Evolutionary conservation across 2,113 vertebrate genomes (phyloP).

Genomic region (Petromus typicus): DNA sequence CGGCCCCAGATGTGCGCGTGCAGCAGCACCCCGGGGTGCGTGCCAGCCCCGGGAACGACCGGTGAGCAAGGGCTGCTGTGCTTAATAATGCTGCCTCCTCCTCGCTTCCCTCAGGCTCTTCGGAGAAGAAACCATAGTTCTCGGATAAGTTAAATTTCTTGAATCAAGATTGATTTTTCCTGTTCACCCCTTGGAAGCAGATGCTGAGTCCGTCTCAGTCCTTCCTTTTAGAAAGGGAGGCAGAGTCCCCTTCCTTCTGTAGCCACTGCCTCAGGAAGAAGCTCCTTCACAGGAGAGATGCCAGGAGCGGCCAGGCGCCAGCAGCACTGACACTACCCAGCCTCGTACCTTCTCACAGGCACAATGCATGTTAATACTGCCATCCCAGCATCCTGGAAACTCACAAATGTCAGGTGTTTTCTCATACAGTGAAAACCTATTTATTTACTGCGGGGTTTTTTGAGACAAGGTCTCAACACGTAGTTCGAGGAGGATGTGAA

Average conservation of each 20-base stretch:
- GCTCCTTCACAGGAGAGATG: no score
- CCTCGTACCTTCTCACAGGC: neutral
- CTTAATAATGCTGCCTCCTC: no score
- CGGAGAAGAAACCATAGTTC: neutral
- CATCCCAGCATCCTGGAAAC: neutral
- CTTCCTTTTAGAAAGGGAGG: neutral
- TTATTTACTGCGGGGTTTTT: neutral
- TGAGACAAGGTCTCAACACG: neutral
- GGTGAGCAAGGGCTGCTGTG: neutral
- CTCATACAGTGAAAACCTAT: neutral
- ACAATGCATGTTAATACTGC: neutral
- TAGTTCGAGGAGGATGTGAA: neutral
- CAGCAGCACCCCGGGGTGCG: neutral
- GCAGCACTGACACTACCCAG: no score
- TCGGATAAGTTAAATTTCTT: neutral
- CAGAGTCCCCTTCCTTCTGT: no score
- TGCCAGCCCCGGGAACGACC: accelerated
- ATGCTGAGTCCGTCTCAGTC: no score
- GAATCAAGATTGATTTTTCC: neutral
- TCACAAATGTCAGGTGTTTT: neutral
- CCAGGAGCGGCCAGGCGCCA: no score
- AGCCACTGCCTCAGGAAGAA: neutral
- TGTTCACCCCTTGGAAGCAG: neutral
- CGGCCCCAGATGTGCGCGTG: neutral
- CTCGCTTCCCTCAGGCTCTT: neutral